Conservation (phyloP, 2,113 vertebrate genomes). For the Malurus alboscapulatus region DNA sequence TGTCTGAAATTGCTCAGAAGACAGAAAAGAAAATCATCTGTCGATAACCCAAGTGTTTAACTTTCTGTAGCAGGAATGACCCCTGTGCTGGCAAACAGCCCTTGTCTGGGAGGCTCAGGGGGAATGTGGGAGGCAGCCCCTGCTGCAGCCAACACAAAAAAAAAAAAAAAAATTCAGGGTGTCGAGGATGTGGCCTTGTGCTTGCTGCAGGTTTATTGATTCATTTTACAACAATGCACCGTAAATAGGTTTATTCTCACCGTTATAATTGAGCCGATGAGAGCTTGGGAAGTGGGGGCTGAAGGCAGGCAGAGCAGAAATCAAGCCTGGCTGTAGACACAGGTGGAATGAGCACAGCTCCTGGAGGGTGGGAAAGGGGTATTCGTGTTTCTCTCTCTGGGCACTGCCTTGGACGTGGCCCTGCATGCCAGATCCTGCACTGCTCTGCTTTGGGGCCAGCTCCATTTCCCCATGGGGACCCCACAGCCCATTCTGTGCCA, state of each 20-base stretch:
- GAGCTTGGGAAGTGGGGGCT: background rate
- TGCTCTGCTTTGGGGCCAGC: background rate
- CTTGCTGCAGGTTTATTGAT: slow-evolving; percentile 13
- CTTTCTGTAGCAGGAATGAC: background rate
- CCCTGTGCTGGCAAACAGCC: background rate
- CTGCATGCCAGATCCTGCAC: background rate
- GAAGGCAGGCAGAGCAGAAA: background rate
- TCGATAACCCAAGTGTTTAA: background rate
- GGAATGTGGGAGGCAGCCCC: background rate
- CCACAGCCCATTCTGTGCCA: background rate
- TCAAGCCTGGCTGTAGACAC: background rate
- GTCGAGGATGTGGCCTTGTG: background rate
- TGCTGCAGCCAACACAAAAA: background rate
- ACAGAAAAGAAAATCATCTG: background rate
- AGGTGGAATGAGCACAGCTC: background rate
- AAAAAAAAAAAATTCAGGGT: background rate
- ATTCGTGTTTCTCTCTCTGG: background rate
- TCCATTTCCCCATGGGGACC: background rate
- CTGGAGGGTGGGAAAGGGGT: background rate
- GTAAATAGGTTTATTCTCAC: slow-evolving; percentile 11
- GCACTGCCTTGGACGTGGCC: background rate
- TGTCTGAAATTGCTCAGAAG: background rate
- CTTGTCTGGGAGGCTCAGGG: background rate
- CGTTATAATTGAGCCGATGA: background rate
- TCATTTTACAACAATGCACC: background rate